These are phyloP conservation scores for Drosophila flavopinicola DNA, from an alignment of 2,888 invertebrate species.

Conservation along the genomic window DNA sequence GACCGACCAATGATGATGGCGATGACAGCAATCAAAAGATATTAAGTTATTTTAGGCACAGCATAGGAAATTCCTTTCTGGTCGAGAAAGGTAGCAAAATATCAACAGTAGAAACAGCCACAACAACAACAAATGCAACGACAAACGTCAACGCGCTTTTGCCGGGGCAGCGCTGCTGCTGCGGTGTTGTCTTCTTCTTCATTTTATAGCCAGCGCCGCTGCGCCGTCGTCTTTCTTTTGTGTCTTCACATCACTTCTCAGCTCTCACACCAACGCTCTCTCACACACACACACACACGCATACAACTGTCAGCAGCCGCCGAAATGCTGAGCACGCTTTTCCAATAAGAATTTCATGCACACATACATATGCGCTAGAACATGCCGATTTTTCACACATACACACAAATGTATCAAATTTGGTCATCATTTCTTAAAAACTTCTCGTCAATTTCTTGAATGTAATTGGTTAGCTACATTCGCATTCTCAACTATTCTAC, in stretches of 20 bases:
- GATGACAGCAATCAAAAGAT: constrained; percentile 58
- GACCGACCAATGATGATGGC: not conserved
- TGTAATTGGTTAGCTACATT: constrained; percentile 35
- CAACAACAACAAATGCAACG: constrained; percentile 58
- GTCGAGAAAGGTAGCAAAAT: constrained; percentile 46
- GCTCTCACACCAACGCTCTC: constrained; percentile 45
- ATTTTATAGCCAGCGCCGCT: constrained; percentile 55
- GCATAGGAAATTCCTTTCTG: constrained; percentile 57
- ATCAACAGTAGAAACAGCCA: constrained; percentile 43
- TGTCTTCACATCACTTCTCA: constrained; percentile 67
- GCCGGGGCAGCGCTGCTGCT: constrained; percentile 60
- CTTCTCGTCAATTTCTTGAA: constrained; percentile 13
- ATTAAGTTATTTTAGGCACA: constrained; percentile 75
- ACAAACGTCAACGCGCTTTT: constrained; percentile 56
- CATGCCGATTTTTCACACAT: constrained; percentile 71
- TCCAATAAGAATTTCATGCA: constrained; percentile 73
- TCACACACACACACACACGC: constrained; percentile 20
- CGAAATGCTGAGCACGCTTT: constrained; percentile 79
- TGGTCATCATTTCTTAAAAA: constrained; percentile 41
- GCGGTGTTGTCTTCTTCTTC: constrained; percentile 59
- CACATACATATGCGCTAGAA: constrained; percentile 48
- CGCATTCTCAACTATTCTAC: constrained; percentile 25
- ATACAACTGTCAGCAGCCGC: constrained; percentile 61
- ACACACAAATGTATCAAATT: constrained; percentile 56
- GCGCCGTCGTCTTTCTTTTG: constrained; percentile 67